Evolutionary conservation across 2,113 vertebrate genomes (phyloP), one percentile per base, ranked within the genome.

Genomic region (Rhea americana): DNA sequence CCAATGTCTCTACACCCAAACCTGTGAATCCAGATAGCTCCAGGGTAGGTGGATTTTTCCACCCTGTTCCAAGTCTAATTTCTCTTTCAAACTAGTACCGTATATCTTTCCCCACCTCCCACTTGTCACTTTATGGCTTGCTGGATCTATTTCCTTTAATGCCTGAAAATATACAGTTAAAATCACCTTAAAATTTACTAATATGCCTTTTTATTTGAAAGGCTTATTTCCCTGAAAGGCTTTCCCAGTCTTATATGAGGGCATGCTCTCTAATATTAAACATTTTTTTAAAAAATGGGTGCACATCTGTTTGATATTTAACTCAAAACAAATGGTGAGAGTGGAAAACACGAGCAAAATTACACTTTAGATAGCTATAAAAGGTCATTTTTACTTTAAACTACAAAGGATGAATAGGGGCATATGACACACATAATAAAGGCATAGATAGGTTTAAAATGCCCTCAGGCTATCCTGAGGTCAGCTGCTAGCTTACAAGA

Each of bases 221-320:
- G 84, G 93, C 94, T 97, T 97, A 97, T 97, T 97, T 96, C 94
- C 94, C 94, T 32, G 74, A 97, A 97, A 96, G 92, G 89, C 91
- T 97, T 97, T 97, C 96, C 96, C 91, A 88, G 94, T 97, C 96
- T 95, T 96, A 97, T 96, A 97, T 92, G 89, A 97, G 96, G 96
- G 95, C 96, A 96, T 84, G 97, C 96, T 97, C 96, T 96, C 93
- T 91, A 91, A 98, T 97, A 98, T 97, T 97, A 97, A 97, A 97
- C 70, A 77, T 97, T 96, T 96, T 97, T 94, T 88, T 59, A 95
- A 94, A 94, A 97, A 96, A 84, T 82, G 53, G 93, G 92, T 95
- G 91, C 96, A 97, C 96, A 97, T 97, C 96, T 98, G 97, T 98
- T 98, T 97, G 97, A 97, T 97, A 97, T 97, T 98, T 98, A 97